phyloP scores from a whole-genome alignment of 2,888 invertebrate genomes.

The Brenthis ino region DNA sequence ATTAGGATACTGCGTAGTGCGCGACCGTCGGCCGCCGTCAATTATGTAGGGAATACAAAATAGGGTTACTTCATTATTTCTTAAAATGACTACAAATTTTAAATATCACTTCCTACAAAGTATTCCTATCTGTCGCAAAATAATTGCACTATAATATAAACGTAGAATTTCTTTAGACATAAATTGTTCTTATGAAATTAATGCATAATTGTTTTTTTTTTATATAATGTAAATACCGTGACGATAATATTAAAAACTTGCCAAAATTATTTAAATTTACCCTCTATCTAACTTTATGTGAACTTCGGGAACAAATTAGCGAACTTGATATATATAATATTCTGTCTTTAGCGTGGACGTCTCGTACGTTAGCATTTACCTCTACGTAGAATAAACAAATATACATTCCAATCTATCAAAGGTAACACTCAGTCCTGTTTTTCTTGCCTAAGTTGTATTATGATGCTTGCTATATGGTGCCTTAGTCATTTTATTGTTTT shows the following conservation, averaged over 20 bases:
- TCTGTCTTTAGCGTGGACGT: conserved; percentile 32
- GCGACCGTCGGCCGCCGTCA: conserved; percentile 56
- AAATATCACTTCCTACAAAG: background rate
- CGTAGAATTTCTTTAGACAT: no score
- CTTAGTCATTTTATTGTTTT: background rate
- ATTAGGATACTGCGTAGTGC: conserved; percentile 58
- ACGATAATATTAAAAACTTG: conserved; percentile 16
- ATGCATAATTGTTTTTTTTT: background rate
- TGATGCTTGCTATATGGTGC: conserved; percentile 10
- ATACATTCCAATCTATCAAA: conserved; percentile 67
- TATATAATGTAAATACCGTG: background rate
- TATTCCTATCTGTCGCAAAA: no score
- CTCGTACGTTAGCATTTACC: conserved; percentile 61
- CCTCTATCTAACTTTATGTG: conserved; percentile 29
- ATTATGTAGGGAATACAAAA: conserved; percentile 54
- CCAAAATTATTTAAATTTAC: conserved; percentile 19
- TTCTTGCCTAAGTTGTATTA: conserved; percentile 30
- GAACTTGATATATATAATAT: conserved; percentile 53
- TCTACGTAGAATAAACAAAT: conserved; percentile 46
- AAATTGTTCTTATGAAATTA: background rate
- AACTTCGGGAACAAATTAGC: conserved; percentile 64
- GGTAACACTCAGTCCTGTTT: conserved; percentile 57
- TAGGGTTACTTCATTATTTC: conserved; percentile 29
- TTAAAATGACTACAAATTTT: conserved; percentile 17
- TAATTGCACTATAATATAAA: no score